These are phyloP conservation scores for Macrosteles quadrilineatus DNA, from an alignment of 1,140 invertebrate genomes.

Conservation along the genomic window DNA sequence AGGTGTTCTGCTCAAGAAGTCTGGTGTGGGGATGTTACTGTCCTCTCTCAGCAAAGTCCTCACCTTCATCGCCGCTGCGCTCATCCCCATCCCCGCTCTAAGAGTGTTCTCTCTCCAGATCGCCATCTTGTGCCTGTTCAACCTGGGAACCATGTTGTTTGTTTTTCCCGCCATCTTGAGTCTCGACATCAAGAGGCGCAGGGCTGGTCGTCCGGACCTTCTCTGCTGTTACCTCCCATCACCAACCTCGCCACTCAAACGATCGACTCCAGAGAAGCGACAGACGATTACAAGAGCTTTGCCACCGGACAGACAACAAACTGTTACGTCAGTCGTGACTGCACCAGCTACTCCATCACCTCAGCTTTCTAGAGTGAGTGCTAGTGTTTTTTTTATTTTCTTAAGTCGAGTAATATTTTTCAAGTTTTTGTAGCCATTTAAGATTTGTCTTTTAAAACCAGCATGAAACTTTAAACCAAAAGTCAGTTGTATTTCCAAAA, in stretches of 20 bases:
- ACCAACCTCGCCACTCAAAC: slow-evolving; percentile 25
- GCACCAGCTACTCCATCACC: slow-evolving; percentile 53
- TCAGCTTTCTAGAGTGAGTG: slow-evolving; percentile 2
- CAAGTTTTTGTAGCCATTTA: too few species aligned
- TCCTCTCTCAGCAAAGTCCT: slow-evolving; percentile 83
- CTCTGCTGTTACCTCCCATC: slow-evolving; percentile 73
- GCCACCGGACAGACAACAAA: slow-evolving; percentile 56
- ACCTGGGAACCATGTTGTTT: slow-evolving; percentile 80
- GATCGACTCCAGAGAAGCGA: slow-evolving; percentile 38
- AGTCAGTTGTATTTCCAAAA: too few species aligned
- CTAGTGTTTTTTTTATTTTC: not conserved
- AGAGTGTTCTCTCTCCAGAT: slow-evolving; percentile 90
- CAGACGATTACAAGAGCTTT: slow-evolving; percentile 55
- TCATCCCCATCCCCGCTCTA: slow-evolving; percentile 93
- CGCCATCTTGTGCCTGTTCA: slow-evolving; percentile 86
- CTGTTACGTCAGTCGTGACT: slow-evolving; percentile 51
- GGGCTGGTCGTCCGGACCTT: slow-evolving; percentile 73
- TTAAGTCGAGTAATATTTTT: not conserved
- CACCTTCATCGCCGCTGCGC: slow-evolving; percentile 82
- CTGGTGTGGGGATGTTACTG: slow-evolving; percentile 80
- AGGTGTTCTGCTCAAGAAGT: slow-evolving; percentile 81
- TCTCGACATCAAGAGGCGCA: slow-evolving; percentile 78
- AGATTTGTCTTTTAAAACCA: too few species aligned
- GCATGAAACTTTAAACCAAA: too few species aligned
- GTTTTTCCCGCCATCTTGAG: slow-evolving; percentile 95